Percentiles rank a stretch among this genome's conserved stretches.
Conservation (phyloP, 2,797 vertebrate species). For the Pteronotus mesoamericanus region DNA sequence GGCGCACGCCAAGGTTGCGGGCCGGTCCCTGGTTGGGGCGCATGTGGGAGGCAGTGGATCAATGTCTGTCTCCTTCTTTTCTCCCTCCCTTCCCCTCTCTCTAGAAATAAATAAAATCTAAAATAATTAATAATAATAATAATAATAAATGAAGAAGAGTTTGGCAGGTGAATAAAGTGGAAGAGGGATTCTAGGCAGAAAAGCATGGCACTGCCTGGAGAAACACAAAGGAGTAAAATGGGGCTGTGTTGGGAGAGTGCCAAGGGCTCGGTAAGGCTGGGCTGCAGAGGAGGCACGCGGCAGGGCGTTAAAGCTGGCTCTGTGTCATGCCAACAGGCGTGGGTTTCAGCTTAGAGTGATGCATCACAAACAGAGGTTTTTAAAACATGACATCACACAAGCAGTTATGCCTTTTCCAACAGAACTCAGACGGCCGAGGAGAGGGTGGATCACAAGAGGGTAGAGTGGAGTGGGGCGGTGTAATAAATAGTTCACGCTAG, state of each 20-base stretch:
- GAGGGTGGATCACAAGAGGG: neutral
- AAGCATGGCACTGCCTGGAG: neutral
- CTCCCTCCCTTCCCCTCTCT: neutral
- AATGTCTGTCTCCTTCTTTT: neutral
- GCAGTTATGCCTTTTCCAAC: neutral
- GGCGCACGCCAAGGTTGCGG: neutral
- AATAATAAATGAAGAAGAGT: neutral
- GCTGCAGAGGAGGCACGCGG: neutral
- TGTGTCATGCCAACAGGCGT: neutral
- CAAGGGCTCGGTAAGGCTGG: too few relatives aligned
- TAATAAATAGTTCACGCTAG: neutral
- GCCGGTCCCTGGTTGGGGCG: neutral
- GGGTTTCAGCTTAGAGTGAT: neutral
- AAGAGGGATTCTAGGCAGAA: neutral
- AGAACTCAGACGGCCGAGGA: neutral
- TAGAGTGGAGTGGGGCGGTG: neutral
- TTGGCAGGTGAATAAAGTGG: neutral
- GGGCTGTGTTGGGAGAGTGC: fast-evolving
- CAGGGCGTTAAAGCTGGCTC: neutral
- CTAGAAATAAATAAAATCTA: neutral
- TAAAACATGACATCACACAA: neutral
- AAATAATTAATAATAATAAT: neutral
- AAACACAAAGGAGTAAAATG: neutral
- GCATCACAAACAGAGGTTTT: neutral
- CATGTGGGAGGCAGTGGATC: neutral